Evolutionary conservation across 2,797 vertebrate genomes (phyloP), one percentile per base, ranked within the genome.

Genomic region (Rhinogobio ventralis): DNA sequence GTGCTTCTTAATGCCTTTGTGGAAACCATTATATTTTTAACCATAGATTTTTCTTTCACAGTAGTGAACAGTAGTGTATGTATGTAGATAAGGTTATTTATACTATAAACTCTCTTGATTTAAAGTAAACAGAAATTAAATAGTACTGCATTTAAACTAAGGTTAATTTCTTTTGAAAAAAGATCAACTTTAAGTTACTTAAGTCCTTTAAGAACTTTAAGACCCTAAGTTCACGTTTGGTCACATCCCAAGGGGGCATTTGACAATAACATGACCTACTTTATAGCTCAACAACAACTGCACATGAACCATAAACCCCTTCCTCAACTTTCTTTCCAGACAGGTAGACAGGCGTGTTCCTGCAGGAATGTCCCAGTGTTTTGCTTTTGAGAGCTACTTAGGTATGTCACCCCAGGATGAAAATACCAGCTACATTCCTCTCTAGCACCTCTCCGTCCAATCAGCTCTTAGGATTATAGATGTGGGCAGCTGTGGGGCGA

Each of bases 261-360:
- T 51, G 30, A 45, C 51, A 68, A 81, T 78, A 55, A 79, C 25
- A 33, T 73, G 55, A 86, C 73, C 79, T 74, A 72, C 36, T 89
- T 88, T 88, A 13, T 64, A 20, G 42, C 55, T 69, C 42, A n/a
- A 10, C 20, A 45, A 33, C 49, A 68, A 64, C 62, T 68, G 11
- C 64, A 77, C 49, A 77, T 57, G 62, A 76, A 68, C 82, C n/a
- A 76, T 69, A 81, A 71, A 85, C 84, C 66, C 66, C 39, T 78
- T 69, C 17, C 36, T 20, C n/a, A 39, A 46, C n/a, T 67, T 45
- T 55, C 83, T 46, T 17, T 72, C 42, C 72, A 82, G 81, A 81
- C 89, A 90, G 90, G 89, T 89, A 88, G 90, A 82, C 39, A 85
- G 89, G 87, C 93, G 83, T 91, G 94, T 91, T 88, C 86, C 55